phyloP scores from a whole-genome alignment of 2,797 vertebrate genomes.

The Anolis apletophallus region DNA sequence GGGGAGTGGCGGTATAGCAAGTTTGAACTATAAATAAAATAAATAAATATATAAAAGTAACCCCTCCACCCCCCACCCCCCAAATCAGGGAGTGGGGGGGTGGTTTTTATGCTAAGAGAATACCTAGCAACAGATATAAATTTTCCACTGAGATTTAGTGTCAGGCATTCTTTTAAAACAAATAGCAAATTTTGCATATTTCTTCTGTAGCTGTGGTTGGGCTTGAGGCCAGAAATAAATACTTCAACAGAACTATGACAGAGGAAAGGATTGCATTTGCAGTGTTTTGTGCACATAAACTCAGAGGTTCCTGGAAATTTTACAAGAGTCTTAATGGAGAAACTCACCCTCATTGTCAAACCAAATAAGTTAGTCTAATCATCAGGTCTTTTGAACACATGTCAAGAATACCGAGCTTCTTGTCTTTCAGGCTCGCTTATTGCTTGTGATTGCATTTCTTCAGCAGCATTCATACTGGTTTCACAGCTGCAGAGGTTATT shows the following conservation, averaged over 20 bases:
- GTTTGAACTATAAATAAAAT: no score
- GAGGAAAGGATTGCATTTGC: background rate
- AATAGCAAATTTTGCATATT: background rate
- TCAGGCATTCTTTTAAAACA: background rate
- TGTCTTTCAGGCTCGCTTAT: background rate
- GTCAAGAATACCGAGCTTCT: background rate
- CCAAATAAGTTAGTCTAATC: background rate
- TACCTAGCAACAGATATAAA: background rate
- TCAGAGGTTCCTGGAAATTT: background rate
- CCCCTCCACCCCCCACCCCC: background rate
- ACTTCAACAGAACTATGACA: background rate
- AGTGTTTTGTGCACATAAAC: background rate
- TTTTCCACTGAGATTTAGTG: constrained; percentile 2
- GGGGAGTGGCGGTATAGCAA: no score
- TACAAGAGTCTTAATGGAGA: background rate
- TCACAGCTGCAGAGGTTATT: constrained; percentile 13
- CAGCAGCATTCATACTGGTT: constrained; percentile 7
- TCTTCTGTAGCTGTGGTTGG: background rate
- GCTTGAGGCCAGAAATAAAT: constrained; percentile 26
- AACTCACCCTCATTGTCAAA: background rate
- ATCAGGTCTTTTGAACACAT: background rate
- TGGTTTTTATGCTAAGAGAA: no score
- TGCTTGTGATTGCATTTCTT: background rate
- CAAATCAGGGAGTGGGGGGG: no score
- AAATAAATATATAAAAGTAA: background rate